These are phyloP conservation scores for Leptoteleia sp. DNA, from an alignment of 1,140 invertebrate genomes.

Conservation along the genomic window DNA sequence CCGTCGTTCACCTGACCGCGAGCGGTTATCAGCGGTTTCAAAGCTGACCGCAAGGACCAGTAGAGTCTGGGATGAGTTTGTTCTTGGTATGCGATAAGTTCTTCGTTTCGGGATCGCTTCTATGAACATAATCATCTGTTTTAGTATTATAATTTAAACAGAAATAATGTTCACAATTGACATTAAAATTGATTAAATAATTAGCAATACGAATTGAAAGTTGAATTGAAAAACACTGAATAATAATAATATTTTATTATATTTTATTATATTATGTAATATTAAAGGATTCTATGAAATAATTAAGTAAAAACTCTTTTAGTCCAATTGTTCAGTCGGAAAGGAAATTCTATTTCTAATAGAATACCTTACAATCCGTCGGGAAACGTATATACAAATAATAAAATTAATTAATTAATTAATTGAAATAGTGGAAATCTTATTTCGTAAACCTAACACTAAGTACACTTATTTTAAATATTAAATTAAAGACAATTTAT, in stretches of 20 bases:
- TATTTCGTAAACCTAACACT: too few species aligned
- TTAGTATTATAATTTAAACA: background rate
- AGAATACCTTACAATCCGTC: slow-evolving; percentile 1
- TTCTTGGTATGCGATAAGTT: slow-evolving; percentile 88
- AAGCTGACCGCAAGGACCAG: slow-evolving; percentile 85
- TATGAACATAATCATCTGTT: slow-evolving; percentile 69
- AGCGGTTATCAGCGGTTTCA: slow-evolving; percentile 85
- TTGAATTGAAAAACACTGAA: too few species aligned
- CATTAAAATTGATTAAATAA: too few species aligned
- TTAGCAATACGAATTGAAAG: too few species aligned
- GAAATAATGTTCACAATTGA: too few species aligned
- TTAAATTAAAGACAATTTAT: too few species aligned
- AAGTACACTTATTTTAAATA: too few species aligned
- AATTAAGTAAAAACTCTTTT: too few species aligned
- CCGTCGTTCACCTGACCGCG: slow-evolving; percentile 60
- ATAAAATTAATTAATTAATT: background rate
- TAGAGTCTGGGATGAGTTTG: slow-evolving; percentile 88
- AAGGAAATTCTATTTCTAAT: slow-evolving; percentile 13
- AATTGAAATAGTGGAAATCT: too few species aligned
- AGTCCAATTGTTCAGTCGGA: background rate
- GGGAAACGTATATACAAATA: slow-evolving; percentile 1
- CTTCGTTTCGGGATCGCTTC: slow-evolving; percentile 86
- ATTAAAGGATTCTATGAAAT: too few species aligned
- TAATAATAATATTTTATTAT: too few species aligned
- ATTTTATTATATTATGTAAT: too few species aligned